Evolutionary conservation across 2,888 invertebrate species (phyloP).

Genomic region (Oscheius sp.): DNA sequence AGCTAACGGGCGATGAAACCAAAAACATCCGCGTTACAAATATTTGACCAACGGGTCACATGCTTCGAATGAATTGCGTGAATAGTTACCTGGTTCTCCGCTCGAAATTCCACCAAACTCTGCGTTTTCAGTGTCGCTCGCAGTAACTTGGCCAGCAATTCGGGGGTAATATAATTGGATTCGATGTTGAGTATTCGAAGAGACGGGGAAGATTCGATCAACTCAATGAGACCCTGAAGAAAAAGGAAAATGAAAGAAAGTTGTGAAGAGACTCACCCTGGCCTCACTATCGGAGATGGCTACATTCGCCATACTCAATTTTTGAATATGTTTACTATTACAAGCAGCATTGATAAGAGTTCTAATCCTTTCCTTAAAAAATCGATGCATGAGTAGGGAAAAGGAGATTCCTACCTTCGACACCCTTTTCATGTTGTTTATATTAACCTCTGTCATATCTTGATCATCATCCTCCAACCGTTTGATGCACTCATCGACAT

Average conservation of each 20-base stretch:
- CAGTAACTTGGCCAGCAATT: conserved; percentile 85
- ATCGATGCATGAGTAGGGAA: not conserved
- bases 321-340: conserved; percentile 88
- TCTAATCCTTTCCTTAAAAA: conserved; percentile 83
- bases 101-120: conserved; percentile 90
- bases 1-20: not conserved
- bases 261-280: conserved; percentile 70
- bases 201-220: conserved; percentile 71
- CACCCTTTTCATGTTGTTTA: conserved; percentile 99
- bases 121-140: conserved; percentile 86
- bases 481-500: conserved; percentile 87
- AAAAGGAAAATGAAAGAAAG: not conserved
- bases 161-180: conserved; percentile 94
- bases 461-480: conserved; percentile 82
- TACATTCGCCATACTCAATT: conserved; percentile 89
- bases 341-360: conserved; percentile 85
- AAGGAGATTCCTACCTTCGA: conserved; percentile 37
- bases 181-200: conserved; percentile 77
- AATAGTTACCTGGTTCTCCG: conserved; percentile 87
- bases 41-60: conserved; percentile 4
- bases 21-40: conserved; percentile 7
- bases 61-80: no score
- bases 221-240: conserved; percentile 60
- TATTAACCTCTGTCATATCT: conserved; percentile 89
- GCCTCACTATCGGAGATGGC: conserved; percentile 90